Conservation (phyloP, 2,797 vertebrate genomes). For the Poeciliopsis infans region DNA sequence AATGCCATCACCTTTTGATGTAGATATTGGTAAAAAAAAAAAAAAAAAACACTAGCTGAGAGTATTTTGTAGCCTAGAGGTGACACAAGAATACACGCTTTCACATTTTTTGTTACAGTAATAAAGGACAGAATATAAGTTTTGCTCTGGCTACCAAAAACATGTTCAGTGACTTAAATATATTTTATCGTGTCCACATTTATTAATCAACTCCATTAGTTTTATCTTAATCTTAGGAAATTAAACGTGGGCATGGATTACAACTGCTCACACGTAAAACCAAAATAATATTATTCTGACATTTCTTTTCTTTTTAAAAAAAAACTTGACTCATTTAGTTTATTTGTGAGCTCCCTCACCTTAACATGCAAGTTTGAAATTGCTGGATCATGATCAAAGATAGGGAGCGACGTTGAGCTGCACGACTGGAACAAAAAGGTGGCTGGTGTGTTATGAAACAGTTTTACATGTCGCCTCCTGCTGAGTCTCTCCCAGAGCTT, state of each 20-base stretch:
- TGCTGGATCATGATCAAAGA: slow-evolving; percentile 32
- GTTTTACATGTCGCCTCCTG: slow-evolving; percentile 36
- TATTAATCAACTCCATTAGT: not conserved
- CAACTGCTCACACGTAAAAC: not conserved
- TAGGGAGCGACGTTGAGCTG: slow-evolving; percentile 13
- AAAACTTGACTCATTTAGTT: not conserved
- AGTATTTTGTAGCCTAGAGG: not conserved
- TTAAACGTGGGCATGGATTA: not conserved
- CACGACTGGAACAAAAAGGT: slow-evolving; percentile 54
- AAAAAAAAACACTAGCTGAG: not conserved
- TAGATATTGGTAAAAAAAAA: not conserved
- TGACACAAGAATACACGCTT: not conserved
- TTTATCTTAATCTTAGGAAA: slow-evolving; percentile 12
- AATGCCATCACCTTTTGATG: not conserved
- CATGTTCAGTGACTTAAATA: not conserved
- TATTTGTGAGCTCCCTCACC: not conserved
- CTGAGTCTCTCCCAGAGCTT: slow-evolving; percentile 36
- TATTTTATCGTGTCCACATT: not conserved
- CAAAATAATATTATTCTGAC: not conserved
- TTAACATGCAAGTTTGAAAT: slow-evolving; percentile 26
- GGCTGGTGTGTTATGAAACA: slow-evolving; percentile 55
- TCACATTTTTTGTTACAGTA: not conserved
- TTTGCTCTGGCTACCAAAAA: not conserved
- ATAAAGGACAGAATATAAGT: not conserved
- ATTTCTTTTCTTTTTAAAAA: not conserved